phyloP scores from a whole-genome alignment of 2,888 invertebrate genomes.

The Spialia ferax region DNA sequence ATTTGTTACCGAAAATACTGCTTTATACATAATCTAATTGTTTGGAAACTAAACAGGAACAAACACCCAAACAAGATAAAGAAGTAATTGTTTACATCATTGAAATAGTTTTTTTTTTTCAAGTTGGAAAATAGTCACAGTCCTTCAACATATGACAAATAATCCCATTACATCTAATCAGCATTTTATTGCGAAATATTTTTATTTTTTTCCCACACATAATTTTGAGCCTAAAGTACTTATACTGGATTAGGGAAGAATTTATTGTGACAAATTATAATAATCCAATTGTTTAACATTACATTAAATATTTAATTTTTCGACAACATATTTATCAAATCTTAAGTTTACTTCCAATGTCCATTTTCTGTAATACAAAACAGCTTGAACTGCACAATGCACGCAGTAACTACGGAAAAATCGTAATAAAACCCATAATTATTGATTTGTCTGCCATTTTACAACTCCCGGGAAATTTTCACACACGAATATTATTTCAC shows the following conservation, averaged over 20 bases:
- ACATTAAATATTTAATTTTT: background rate
- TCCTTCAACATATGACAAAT: background rate
- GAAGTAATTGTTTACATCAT: no score
- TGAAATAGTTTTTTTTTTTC: background rate
- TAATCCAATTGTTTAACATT: background rate
- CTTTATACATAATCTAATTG: conserved; percentile 18
- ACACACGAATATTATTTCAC: conserved; percentile 58
- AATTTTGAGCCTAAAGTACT: background rate
- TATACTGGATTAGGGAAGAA: background rate
- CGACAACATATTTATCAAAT: background rate
- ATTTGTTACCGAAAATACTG: conserved; percentile 35
- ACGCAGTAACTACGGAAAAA: background rate
- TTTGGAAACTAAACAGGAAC: conserved; percentile 27
- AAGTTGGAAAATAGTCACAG: background rate
- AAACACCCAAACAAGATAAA: background rate
- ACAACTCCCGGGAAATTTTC: conserved; percentile 1
- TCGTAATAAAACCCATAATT: background rate
- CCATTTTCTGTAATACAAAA: background rate
- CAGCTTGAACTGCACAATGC: background rate
- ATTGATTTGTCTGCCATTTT: background rate
- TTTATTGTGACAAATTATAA: background rate
- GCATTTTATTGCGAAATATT: background rate
- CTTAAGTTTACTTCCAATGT: background rate
- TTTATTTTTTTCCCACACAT: background rate
- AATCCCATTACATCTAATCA: background rate